phyloP scores from a whole-genome alignment of 2,888 invertebrate genomes.

The Trimorus sp. region DNA sequence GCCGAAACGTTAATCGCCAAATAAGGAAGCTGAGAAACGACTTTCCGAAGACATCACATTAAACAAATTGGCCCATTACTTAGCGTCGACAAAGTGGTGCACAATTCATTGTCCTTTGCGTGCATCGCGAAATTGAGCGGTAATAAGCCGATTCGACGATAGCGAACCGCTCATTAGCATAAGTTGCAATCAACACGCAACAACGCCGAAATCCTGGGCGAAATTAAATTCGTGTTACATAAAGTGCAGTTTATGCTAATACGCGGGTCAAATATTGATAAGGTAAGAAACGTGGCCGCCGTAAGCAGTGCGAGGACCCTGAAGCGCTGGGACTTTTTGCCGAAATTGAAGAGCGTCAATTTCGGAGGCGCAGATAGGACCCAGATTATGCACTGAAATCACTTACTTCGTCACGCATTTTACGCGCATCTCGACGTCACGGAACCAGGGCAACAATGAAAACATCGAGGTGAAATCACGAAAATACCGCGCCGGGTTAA shows the following conservation, averaged over 20 bases:
- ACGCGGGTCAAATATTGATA: slow-evolving; percentile 32
- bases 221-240: slow-evolving; percentile 40
- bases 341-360: too few relatives aligned
- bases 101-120: slow-evolving; percentile 15
- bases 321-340: too few relatives aligned
- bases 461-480: slow-evolving; percentile 49
- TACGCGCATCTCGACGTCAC: background rate
- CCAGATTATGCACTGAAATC: slow-evolving; percentile 34
- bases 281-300: slow-evolving; percentile 37
- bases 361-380: background rate
- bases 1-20: background rate
- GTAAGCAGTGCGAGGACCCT: too few relatives aligned
- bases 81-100: slow-evolving; percentile 8
- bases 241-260: slow-evolving; percentile 50
- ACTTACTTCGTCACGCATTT: slow-evolving; percentile 23
- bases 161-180: slow-evolving; percentile 37
- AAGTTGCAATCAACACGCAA: slow-evolving; percentile 26
- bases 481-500: slow-evolving; percentile 40
- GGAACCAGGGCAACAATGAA: slow-evolving; percentile 39
- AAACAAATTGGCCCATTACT: background rate
- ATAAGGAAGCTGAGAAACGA: slow-evolving; percentile 5
- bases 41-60: background rate
- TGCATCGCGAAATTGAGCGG: slow-evolving; percentile 14
- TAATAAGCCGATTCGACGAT: slow-evolving; percentile 18
- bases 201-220: slow-evolving; percentile 18